These are phyloP conservation scores for Apoda limacodes DNA, from an alignment of 2,888 invertebrate genomes.

Conservation along the genomic window DNA sequence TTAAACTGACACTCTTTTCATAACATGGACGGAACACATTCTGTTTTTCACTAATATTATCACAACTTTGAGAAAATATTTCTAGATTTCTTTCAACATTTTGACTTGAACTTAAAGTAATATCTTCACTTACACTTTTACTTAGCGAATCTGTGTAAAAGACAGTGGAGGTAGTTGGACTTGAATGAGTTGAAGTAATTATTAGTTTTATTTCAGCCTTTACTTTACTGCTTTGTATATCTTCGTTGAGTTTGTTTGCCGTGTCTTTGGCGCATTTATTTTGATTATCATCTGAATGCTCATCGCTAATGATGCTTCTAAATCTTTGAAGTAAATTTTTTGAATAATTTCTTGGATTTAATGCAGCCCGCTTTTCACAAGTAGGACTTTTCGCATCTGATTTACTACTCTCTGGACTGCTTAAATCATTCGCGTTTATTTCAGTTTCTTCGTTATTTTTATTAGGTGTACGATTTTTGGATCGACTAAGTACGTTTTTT, in stretches of 20 bases:
- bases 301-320: slow-evolving; percentile 62
- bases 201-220: slow-evolving; percentile 52
- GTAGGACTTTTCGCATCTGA: slow-evolving; percentile 51
- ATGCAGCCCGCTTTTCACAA: slow-evolving; percentile 47
- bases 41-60: slow-evolving; percentile 41
- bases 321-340: slow-evolving; percentile 61
- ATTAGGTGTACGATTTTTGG: slow-evolving; percentile 53
- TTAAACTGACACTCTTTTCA: slow-evolving; percentile 49
- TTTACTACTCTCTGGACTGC: slow-evolving; percentile 41
- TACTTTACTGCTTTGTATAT: slow-evolving; percentile 26
- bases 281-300: slow-evolving; percentile 48
- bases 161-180: slow-evolving; percentile 39
- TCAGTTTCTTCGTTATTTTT: slow-evolving; percentile 46
- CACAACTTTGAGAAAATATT: slow-evolving; percentile 49
- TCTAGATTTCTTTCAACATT: slow-evolving; percentile 52
- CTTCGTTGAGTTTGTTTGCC: slow-evolving; percentile 26
- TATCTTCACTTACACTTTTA: slow-evolving; percentile 51
- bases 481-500: slow-evolving; percentile 68
- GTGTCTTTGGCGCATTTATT: slow-evolving; percentile 30
- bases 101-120: slow-evolving; percentile 46
- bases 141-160: slow-evolving; percentile 37
- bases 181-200: slow-evolving; percentile 45
- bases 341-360: slow-evolving; percentile 58
- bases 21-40: slow-evolving; percentile 33
- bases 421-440: slow-evolving; percentile 55